Conservation (phyloP, 2,797 vertebrate species). For the Danio aesculapii region DNA sequence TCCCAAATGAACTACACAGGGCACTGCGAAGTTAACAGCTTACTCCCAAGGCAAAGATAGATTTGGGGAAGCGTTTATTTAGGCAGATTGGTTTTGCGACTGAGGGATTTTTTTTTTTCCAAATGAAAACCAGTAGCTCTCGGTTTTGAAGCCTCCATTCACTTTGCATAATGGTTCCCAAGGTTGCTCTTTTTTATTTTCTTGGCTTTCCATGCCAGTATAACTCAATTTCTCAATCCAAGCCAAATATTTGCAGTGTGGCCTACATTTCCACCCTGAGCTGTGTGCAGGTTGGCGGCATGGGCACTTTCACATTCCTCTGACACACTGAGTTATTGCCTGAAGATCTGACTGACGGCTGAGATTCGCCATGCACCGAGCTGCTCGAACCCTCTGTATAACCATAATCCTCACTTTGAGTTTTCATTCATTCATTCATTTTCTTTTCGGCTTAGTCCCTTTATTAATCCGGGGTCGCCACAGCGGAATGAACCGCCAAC, state of each 20-base stretch:
- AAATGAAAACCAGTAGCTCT: slow-evolving; percentile 81
- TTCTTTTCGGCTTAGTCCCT: too few species aligned
- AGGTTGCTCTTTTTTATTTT: slow-evolving; percentile 79
- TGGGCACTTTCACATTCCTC: slow-evolving; percentile 39
- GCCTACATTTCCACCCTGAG: slow-evolving; percentile 79
- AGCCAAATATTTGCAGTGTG: slow-evolving; percentile 83
- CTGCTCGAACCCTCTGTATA: too few species aligned
- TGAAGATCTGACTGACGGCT: slow-evolving; percentile 34
- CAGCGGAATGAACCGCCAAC: too few species aligned
- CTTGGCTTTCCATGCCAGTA: slow-evolving; percentile 76
- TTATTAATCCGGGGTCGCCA: too few species aligned
- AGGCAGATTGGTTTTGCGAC: slow-evolving; percentile 71
- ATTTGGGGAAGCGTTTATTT: slow-evolving; percentile 71
- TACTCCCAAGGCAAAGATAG: slow-evolving; percentile 58
- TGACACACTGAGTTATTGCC: slow-evolving; percentile 28
- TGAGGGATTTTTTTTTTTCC: slow-evolving; percentile 58
- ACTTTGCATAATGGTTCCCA: slow-evolving; percentile 82
- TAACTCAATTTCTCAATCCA: slow-evolving; percentile 80
- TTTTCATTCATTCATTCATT: too few species aligned
- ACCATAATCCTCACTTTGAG: background rate
- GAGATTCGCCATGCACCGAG: slow-evolving; percentile 27
- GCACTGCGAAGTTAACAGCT: slow-evolving; percentile 32
- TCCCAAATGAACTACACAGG: slow-evolving; percentile 26
- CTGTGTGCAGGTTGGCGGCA: slow-evolving; percentile 65
- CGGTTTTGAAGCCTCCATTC: slow-evolving; percentile 74